Conservation (phyloP, 2,888 invertebrate genomes). For the Eupelmus urozonus region DNA sequence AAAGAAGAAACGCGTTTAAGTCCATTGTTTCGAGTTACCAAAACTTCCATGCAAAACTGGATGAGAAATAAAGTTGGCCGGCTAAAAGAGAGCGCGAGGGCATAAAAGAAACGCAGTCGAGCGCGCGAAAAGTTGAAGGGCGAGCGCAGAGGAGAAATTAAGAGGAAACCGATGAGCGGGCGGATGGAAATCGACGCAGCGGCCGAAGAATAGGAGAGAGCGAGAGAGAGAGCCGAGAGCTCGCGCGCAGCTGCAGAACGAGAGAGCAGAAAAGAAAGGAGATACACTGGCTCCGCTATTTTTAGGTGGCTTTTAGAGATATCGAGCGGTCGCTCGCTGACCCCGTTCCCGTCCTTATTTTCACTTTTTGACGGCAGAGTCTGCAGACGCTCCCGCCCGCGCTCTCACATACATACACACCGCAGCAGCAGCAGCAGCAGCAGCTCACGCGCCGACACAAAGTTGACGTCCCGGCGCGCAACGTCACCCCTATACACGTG, state of each 20-base stretch:
- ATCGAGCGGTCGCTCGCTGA: constrained; percentile 46
- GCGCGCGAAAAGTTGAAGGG: neutral
- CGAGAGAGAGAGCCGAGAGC: neutral
- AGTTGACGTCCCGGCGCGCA: constrained; percentile 30
- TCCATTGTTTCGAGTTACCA: constrained; percentile 11
- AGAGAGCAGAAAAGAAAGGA: neutral
- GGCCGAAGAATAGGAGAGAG: neutral
- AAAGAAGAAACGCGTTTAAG: neutral
- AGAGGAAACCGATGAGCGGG: constrained; percentile 3
- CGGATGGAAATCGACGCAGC: constrained; percentile 28
- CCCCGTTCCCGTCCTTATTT: constrained; percentile 52
- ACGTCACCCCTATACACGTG: neutral
- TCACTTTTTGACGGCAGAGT: constrained; percentile 51
- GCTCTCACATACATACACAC: neutral
- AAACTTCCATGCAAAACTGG: neutral
- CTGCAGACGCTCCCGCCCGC: no score
- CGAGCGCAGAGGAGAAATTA: constrained; percentile 21
- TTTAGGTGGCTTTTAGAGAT: constrained; percentile 53
- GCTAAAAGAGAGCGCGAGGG: neutral
- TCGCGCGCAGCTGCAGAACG: neutral
- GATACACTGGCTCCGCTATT: constrained; percentile 19
- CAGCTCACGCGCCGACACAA: no score
- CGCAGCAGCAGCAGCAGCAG: constrained; percentile 12
- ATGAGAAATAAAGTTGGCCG: neutral
- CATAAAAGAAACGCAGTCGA: neutral